Evolutionary conservation across 2,797 vertebrate genomes (phyloP).

Genomic region (Podarcis siculus): DNA sequence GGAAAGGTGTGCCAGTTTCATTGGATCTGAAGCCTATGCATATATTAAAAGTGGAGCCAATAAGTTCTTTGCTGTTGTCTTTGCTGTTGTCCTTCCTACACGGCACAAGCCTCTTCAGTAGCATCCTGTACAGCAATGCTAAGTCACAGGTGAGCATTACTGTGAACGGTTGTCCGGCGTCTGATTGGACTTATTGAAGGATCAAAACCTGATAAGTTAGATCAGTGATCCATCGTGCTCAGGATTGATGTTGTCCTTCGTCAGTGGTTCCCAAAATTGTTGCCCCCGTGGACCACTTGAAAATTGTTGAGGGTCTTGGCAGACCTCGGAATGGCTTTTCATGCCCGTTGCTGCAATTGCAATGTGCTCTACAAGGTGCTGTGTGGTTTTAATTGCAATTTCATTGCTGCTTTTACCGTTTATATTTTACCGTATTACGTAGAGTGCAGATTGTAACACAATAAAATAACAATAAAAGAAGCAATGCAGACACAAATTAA

Average conservation of each 20-base stretch:
- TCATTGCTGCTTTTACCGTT: too few relatives aligned
- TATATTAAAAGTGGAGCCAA: neutral
- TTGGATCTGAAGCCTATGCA: neutral
- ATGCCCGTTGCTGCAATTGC: too few relatives aligned
- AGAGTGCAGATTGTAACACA: too few relatives aligned
- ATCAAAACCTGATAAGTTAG: neutral
- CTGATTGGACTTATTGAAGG: constrained; percentile 39
- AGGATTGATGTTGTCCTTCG: neutral
- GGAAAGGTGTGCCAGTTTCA: neutral
- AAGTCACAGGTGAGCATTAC: constrained; percentile 22
- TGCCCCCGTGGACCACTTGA: too few relatives aligned
- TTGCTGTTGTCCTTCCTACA: constrained; percentile 18
- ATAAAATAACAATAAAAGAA: too few relatives aligned
- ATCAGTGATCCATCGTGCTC: neutral
- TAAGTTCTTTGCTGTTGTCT: constrained; percentile 29
- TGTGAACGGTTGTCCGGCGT: neutral
- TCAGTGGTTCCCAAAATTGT: too few relatives aligned
- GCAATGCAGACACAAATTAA: too few relatives aligned
- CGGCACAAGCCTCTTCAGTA: constrained; percentile 43
- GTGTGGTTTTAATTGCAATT: too few relatives aligned
- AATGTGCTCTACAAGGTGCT: too few relatives aligned
- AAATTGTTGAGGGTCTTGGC: too few relatives aligned
- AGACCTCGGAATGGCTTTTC: too few relatives aligned
- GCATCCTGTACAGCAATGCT: constrained; percentile 40
- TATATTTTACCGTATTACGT: too few relatives aligned